phyloP scores from a whole-genome alignment of 2,797 vertebrate species.

The Harpagifer antarcticus region DNA sequence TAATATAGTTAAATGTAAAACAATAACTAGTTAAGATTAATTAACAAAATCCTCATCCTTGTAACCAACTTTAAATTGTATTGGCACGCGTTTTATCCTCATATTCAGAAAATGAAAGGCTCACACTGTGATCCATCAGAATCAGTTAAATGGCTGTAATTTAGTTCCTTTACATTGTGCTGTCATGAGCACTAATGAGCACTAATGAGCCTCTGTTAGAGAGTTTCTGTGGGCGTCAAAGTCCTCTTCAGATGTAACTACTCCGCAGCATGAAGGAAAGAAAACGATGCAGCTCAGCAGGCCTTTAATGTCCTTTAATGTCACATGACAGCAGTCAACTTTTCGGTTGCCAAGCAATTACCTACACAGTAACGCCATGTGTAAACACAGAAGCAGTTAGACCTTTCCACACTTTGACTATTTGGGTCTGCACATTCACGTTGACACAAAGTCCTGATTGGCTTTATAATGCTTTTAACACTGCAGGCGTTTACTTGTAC shows the following conservation, averaged over 20 bases:
- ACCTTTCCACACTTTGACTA: slow-evolving; percentile 27
- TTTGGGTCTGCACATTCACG: slow-evolving; percentile 35
- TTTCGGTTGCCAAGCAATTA: slow-evolving; percentile 42
- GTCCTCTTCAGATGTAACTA: slow-evolving; percentile 11
- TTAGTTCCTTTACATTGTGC: slow-evolving; percentile 48
- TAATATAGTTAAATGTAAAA: slow-evolving; percentile 1
- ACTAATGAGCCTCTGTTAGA: slow-evolving; percentile 20
- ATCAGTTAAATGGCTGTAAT: slow-evolving; percentile 36
- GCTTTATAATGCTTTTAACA: slow-evolving; percentile 59
- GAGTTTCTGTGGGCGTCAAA: slow-evolving; percentile 18
- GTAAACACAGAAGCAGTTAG: slow-evolving; percentile 54
- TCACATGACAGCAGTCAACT: slow-evolving; percentile 41
- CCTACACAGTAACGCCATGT: slow-evolving; percentile 37
- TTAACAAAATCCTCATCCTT: neutral
- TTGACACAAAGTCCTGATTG: slow-evolving; percentile 43
- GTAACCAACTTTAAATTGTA: slow-evolving; percentile 14
- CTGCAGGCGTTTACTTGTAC: slow-evolving; percentile 43
- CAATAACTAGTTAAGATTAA: neutral
- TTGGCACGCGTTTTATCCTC: slow-evolving; percentile 7
- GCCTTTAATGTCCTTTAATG: slow-evolving; percentile 17
- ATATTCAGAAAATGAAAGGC: slow-evolving; percentile 7
- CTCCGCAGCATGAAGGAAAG: neutral
- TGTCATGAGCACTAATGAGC: slow-evolving; percentile 30
- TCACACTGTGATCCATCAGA: slow-evolving; percentile 14
- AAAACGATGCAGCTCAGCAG: slow-evolving; percentile 21